phyloP scores from a whole-genome alignment of 2,113 vertebrate genomes.

The Myotis davidii region DNA sequence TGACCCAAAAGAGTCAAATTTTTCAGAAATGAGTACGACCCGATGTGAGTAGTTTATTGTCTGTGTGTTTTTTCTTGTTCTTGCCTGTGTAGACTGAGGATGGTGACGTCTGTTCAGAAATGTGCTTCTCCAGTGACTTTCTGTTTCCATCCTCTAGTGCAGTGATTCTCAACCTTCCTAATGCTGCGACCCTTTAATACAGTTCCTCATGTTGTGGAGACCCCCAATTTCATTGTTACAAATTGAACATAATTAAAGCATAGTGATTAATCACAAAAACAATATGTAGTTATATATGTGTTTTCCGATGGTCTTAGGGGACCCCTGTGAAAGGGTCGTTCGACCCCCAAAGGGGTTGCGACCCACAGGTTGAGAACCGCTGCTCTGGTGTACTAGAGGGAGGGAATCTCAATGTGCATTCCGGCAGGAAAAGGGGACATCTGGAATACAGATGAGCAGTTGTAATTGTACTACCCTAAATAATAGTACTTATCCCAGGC shows the following conservation, averaged over 20 bases:
- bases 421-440: not conserved
- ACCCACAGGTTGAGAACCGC: too few species aligned
- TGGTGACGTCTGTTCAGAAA: not conserved
- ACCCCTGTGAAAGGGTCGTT: too few species aligned
- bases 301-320: too few species aligned
- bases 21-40: slow-evolving; percentile 85
- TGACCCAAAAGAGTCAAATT: slow-evolving; percentile 90
- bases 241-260: too few species aligned
- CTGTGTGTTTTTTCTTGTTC: not conserved
- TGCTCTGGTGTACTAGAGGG: not conserved
- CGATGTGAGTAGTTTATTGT: slow-evolving; percentile 83
- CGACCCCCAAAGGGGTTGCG: too few species aligned
- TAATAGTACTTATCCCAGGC: not conserved
- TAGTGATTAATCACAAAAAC: too few species aligned
- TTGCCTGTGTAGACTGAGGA: not conserved
- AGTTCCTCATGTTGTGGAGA: too few species aligned
- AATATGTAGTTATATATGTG: too few species aligned
- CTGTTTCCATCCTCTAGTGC: not conserved
- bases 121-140: not conserved
- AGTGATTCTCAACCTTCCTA: too few species aligned
- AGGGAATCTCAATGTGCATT: not conserved
- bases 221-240: too few species aligned
- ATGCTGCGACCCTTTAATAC: too few species aligned
- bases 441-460: not conserved
- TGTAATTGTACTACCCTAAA: not conserved